Percentiles rank a stretch among this genome's conserved stretches.
These are phyloP conservation scores for Patella pellucida DNA, from an alignment of 2,888 invertebrate species.

Conservation along the genomic window DNA sequence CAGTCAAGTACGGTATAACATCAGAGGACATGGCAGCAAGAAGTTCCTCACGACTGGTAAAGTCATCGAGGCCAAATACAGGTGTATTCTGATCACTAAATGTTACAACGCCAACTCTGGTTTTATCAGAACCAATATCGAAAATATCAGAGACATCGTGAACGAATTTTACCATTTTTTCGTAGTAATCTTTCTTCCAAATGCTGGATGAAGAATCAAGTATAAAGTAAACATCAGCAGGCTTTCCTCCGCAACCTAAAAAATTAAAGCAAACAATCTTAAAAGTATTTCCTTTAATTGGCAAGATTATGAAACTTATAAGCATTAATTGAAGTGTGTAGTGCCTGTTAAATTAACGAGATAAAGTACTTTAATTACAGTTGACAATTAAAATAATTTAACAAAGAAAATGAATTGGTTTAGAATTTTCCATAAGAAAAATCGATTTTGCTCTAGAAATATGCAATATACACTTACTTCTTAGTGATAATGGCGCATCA, in stretches of 20 bases:
- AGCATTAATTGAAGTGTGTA: no score
- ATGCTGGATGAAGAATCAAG: constrained; percentile 57
- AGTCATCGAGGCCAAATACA: constrained; percentile 39
- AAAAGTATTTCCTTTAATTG: no score
- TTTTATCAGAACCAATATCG: constrained; percentile 43
- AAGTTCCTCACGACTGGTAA: constrained; percentile 33
- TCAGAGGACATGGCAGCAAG: constrained; percentile 30
- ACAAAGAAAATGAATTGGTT: no score
- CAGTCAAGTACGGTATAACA: constrained; percentile 37
- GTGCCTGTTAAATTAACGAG: no score
- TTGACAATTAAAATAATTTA: no score
- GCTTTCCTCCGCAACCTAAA: constrained; percentile 50
- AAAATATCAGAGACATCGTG: constrained; percentile 44
- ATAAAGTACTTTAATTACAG: no score
- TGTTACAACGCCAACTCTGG: constrained; percentile 48
- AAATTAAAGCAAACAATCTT: neutral
- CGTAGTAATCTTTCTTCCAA: constrained; percentile 51
- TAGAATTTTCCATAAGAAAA: no score
- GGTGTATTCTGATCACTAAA: constrained; percentile 43
- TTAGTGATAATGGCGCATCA: neutral
- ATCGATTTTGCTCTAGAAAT: neutral
- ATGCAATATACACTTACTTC: neutral
- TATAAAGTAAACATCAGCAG: constrained; percentile 50
- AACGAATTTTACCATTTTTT: constrained; percentile 46
- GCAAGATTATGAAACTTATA: no score